Conservation (phyloP, 92 coral and sea anemone genomes). For the Phenganax subtilis region DNA sequence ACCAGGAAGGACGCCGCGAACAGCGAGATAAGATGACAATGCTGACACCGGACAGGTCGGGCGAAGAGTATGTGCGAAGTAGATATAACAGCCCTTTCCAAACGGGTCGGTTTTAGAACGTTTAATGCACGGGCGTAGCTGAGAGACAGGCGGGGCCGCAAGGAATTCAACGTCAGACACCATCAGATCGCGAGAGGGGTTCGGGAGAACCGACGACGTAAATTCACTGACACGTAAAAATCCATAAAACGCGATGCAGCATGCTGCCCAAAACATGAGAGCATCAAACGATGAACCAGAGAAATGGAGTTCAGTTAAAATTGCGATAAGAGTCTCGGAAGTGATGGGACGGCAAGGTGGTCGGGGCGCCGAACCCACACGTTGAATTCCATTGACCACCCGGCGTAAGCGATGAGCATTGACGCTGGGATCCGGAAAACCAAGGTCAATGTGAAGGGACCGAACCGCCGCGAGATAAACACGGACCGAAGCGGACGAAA, state of each 20-base stretch:
- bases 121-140: background rate
- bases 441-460: background rate
- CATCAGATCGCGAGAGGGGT: background rate
- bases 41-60: background rate
- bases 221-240: background rate
- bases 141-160: background rate
- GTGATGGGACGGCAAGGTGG: background rate
- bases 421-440: background rate
- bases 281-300: background rate
- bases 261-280: background rate
- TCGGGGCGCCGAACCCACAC: background rate
- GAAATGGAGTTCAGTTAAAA: too few relatives aligned
- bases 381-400: background rate
- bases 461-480: background rate
- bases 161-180: background rate
- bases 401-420: background rate
- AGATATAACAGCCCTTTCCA: background rate
- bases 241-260: background rate
- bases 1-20: background rate
- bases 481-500: background rate
- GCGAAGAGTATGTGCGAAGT: background rate
- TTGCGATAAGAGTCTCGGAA: background rate
- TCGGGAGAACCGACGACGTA: background rate
- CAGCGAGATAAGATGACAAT: background rate
- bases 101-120: background rate